phyloP scores from a whole-genome alignment of 2,888 invertebrate genomes.

The Mesorhabditis belari region DNA sequence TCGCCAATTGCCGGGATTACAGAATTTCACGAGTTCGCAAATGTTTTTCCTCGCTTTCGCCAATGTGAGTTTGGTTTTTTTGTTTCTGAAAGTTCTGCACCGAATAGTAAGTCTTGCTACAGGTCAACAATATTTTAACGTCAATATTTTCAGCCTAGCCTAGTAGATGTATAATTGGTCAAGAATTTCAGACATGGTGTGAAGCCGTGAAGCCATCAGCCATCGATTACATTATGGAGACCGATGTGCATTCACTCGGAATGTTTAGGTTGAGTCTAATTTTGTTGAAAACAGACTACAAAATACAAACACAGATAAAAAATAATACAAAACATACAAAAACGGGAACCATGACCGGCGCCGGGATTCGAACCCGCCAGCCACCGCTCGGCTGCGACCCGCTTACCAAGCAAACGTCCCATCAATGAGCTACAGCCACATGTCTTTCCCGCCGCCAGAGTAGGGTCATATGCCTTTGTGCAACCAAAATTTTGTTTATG shows the following conservation, averaged over 20 bases:
- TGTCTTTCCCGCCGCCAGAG: too few species aligned
- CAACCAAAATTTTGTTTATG: background rate
- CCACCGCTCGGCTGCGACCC: too few species aligned
- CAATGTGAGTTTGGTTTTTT: conserved; percentile 20
- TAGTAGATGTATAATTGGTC: background rate
- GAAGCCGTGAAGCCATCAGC: conserved; percentile 38
- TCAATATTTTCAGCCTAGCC: background rate
- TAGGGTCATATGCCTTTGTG: too few species aligned
- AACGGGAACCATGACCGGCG: too few species aligned
- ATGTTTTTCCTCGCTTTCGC: conserved; percentile 57
- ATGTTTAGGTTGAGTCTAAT: conserved; percentile 27
- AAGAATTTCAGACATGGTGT: conserved; percentile 38
- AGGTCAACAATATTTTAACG: background rate
- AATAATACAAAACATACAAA: too few species aligned
- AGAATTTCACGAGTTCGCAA: conserved; percentile 54
- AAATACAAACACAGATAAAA: background rate
- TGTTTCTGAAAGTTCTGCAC: too few species aligned
- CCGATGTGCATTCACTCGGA: conserved; percentile 38
- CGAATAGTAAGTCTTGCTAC: too few species aligned
- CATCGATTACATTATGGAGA: conserved; percentile 38
- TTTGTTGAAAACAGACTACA: background rate
- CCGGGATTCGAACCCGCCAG: too few species aligned
- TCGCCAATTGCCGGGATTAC: conserved; percentile 51
- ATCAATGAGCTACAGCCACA: too few species aligned
- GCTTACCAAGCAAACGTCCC: too few species aligned